Percentiles rank a stretch among this genome's conserved stretches.
Conservation (phyloP, 2,113 vertebrate species). For the Dipodomys stephensi region DNA sequence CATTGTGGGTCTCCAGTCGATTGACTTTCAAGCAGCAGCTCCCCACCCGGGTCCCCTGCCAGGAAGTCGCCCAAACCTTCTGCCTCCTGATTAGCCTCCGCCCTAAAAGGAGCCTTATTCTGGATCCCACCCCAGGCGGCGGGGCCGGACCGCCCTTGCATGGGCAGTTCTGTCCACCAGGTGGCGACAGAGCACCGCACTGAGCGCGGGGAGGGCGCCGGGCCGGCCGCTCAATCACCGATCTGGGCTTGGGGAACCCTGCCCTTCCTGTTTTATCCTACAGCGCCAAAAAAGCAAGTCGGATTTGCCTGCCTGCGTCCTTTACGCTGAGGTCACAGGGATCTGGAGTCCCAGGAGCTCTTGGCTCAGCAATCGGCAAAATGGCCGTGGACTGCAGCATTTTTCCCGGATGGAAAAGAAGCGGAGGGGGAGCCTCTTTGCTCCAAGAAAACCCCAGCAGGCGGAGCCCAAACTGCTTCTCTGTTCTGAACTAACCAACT, state of each 20-base stretch:
- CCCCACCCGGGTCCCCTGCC: not conserved
- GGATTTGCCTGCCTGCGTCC: not conserved
- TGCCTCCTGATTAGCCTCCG: not conserved
- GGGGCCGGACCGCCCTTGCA: not conserved
- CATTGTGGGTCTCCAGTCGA: slow-evolving; percentile 69
- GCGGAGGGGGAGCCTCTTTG: not conserved
- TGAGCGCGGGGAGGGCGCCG: not conserved
- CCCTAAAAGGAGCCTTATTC: not conserved
- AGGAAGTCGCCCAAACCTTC: slow-evolving; percentile 52
- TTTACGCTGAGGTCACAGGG: not conserved
- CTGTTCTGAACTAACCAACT: not conserved
- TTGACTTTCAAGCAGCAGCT: slow-evolving; percentile 77
- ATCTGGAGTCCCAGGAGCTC: not conserved
- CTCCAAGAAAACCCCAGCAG: not conserved
- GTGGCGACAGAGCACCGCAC: slow-evolving; percentile 68
- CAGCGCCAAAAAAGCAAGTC: not conserved
- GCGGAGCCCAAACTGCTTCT: not conserved
- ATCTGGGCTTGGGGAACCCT: not conserved
- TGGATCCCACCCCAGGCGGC: not conserved
- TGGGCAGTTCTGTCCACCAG: slow-evolving; percentile 38
- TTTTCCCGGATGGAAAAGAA: slow-evolving; percentile 2
- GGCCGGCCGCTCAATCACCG: not conserved
- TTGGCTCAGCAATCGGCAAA: slow-evolving; percentile 40
- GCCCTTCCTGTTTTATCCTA: slow-evolving; percentile 52
- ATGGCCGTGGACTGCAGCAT: slow-evolving; percentile 48